Conservation (phyloP, 2,113 vertebrate species). For the rabbit (Oryctolagus cuniculus) region DNA sequence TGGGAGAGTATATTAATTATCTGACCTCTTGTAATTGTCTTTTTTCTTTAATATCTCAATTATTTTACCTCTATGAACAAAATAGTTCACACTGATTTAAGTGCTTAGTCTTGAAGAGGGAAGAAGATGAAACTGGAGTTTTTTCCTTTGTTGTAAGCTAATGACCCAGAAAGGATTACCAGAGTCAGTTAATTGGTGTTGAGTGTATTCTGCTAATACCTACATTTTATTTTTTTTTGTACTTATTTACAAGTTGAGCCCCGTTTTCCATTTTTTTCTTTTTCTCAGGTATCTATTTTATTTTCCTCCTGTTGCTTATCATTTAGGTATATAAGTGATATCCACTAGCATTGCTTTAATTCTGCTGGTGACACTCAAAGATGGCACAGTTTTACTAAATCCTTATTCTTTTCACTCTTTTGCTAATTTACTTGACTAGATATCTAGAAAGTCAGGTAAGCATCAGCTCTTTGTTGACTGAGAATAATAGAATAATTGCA, state of each 20-base stretch:
- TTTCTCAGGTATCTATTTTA: not conserved
- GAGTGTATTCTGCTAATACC: not conserved
- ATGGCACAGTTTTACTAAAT: slow-evolving; percentile 33
- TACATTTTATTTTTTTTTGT: slow-evolving; percentile 29
- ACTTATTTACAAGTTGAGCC: slow-evolving; percentile 18
- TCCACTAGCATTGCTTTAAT: slow-evolving; percentile 52
- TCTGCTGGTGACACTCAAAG: slow-evolving; percentile 33
- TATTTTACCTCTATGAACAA: slow-evolving; percentile 37
- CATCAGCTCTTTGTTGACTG: slow-evolving; percentile 26
- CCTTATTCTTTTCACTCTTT: slow-evolving; percentile 7
- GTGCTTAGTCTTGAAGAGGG: slow-evolving; percentile 4
- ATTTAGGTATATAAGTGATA: slow-evolving; percentile 47
- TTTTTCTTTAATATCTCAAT: not conserved
- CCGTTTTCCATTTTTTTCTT: slow-evolving; percentile 37
- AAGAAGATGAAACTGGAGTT: slow-evolving; percentile 55
- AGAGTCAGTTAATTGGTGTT: slow-evolving; percentile 18
- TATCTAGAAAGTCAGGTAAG: slow-evolving; percentile 66
- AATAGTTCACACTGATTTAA: not conserved
- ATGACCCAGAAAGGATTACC: slow-evolving; percentile 9
- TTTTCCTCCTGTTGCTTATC: slow-evolving; percentile 1
- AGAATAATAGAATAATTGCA: slow-evolving; percentile 28
- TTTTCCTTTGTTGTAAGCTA: not conserved
- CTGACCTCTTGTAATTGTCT: not conserved
- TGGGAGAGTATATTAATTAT: slow-evolving; percentile 11
- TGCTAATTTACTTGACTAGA: slow-evolving; percentile 51